Percentiles rank a stretch among this genome's conserved stretches.
These are phyloP conservation scores for Mus spretus DNA, from an alignment of 2,797 vertebrate species.

Conservation along the genomic window DNA sequence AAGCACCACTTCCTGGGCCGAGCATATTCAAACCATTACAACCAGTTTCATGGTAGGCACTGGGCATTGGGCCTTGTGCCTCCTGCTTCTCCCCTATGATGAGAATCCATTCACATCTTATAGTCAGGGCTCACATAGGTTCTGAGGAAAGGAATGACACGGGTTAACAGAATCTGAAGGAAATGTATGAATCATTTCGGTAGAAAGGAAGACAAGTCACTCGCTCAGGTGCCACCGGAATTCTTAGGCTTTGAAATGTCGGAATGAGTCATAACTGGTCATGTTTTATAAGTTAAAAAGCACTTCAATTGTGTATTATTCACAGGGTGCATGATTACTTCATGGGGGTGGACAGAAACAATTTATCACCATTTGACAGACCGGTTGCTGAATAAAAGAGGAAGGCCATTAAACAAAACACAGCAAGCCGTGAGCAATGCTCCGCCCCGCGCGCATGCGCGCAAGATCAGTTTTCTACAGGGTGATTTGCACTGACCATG, in stretches of 20 bases:
- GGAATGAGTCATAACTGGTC: constrained; percentile 77
- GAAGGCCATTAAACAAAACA: constrained; percentile 64
- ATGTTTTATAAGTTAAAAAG: constrained; percentile 76
- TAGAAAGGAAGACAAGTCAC: constrained; percentile 84
- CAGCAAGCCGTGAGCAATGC: constrained; percentile 56
- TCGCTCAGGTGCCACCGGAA: constrained; percentile 80
- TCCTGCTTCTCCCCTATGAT: constrained; percentile 76
- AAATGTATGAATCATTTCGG: constrained; percentile 80
- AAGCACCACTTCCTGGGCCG: background rate
- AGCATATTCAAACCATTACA: background rate
- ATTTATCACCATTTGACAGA: constrained; percentile 49
- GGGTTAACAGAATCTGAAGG: constrained; percentile 84
- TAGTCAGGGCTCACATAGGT: constrained; percentile 59
- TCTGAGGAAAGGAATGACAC: constrained; percentile 71
- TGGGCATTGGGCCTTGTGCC: constrained; percentile 63
- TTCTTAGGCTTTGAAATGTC: constrained; percentile 82
- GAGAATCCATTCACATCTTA: constrained; percentile 69
- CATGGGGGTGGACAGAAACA: constrained; percentile 65
- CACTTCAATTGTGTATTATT: constrained; percentile 73
- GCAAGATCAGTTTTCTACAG: constrained; percentile 71
- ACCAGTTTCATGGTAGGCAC: constrained; percentile 74
- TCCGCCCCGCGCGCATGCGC: background rate
- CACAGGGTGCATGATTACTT: constrained; percentile 66
- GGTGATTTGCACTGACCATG: constrained; percentile 78
- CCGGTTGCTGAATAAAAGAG: constrained; percentile 75